Evolutionary conservation across 2,797 vertebrate species (phyloP).

Genomic region (Gambusia yucatana): DNA sequence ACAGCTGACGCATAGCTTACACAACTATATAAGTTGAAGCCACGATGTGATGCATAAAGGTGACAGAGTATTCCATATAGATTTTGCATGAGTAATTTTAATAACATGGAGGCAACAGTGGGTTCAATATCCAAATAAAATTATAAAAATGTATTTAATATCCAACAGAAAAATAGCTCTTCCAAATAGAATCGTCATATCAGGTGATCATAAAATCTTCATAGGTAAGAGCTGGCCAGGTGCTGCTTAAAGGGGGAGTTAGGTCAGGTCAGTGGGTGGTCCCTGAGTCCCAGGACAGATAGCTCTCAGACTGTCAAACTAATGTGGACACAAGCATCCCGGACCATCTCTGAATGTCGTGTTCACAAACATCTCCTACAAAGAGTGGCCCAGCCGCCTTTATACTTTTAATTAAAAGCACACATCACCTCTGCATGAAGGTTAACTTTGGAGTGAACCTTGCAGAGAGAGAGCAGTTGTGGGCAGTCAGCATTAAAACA

Average conservation of each 20-base stretch:
- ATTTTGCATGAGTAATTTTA: not conserved
- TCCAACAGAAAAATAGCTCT: not conserved
- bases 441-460: not conserved
- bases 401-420: not conserved
- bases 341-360: not conserved
- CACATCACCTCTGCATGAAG: not conserved
- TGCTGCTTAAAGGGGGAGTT: not conserved
- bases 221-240: not conserved
- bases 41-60: not conserved
- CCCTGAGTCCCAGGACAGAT: not conserved
- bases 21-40: not conserved
- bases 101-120: not conserved
- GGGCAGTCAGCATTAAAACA: not conserved
- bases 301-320: not conserved
- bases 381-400: not conserved
- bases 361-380: not conserved
- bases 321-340: not conserved
- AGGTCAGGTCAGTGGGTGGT: not conserved
- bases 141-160: not conserved
- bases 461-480: not conserved
- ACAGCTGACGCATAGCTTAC: not conserved
- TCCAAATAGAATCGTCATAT: not conserved
- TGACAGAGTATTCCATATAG: not conserved
- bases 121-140: not conserved
- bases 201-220: not conserved